Evolutionary conservation across 1,140 invertebrate species (phyloP).

Genomic region (Diachasma alloeum): DNA sequence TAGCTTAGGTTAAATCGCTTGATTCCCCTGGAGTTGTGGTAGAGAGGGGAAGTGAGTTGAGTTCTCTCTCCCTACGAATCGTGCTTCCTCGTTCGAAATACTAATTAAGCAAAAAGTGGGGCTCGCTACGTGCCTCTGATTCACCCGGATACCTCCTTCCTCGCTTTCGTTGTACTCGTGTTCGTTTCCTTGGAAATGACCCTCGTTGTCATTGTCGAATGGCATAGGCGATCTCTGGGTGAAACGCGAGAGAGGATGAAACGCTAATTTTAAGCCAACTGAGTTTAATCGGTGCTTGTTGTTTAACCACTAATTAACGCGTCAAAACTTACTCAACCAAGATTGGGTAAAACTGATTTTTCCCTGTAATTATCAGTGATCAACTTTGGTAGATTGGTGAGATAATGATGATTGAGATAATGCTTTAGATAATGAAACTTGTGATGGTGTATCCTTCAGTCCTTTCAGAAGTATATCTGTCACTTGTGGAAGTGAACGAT

Average conservation of each 20-base stretch:
- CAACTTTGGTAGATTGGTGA: not conserved
- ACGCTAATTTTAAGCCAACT: not conserved
- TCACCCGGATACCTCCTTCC: conserved; percentile 2
- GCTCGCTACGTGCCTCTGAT: conserved; percentile 20
- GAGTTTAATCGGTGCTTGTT: not conserved
- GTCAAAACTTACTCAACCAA: not conserved
- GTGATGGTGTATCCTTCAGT: not conserved
- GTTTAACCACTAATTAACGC: not conserved
- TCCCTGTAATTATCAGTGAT: not conserved
- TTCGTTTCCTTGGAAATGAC: not conserved
- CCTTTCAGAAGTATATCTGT: not conserved
- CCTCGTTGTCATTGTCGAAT: conserved; percentile 15
- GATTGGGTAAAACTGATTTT: not conserved
- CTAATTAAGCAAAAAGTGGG: conserved; percentile 31
- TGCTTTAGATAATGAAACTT: not conserved
- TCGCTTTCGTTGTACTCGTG: not conserved
- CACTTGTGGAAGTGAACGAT: not conserved
- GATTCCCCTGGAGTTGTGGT: not conserved
- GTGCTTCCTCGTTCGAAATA: conserved; percentile 29
- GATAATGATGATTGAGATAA: not conserved
- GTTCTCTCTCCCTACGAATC: conserved; percentile 12
- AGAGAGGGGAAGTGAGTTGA: not conserved
- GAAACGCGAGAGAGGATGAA: not conserved
- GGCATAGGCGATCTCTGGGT: conserved; percentile 14
- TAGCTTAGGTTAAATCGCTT: conserved; percentile 18